Evolutionary conservation across 37 sponge, comb jelly and placozoan genomes (phyloP).

Genomic region (Spongia lamella): DNA sequence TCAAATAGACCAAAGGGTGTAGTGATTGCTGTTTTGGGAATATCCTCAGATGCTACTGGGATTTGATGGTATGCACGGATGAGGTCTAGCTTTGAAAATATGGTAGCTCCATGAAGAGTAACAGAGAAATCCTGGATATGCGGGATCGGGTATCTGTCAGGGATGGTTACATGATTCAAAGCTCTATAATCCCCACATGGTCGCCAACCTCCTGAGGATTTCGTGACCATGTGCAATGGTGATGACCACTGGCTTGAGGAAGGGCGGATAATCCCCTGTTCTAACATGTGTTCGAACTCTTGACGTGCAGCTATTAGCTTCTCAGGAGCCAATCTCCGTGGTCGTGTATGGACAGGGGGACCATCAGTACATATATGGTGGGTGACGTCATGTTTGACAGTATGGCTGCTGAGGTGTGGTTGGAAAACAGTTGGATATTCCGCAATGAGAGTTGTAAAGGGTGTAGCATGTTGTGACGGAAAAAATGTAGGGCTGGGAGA

Average conservation of each 20-base stretch:
- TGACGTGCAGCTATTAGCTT: background rate
- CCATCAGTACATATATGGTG: constrained; percentile 39
- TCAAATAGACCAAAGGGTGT: no score
- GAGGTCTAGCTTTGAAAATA: constrained; percentile 52
- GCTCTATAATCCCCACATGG: constrained; percentile 66
- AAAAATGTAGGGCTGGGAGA: no score
- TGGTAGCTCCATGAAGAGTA: constrained; percentile 39
- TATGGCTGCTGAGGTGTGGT: background rate
- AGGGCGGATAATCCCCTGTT: constrained; percentile 29
- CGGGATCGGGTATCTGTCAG: constrained; percentile 55
- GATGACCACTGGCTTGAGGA: no score
- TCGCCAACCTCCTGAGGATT: constrained; percentile 47
- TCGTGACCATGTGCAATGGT: constrained; percentile 51
- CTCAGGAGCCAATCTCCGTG: constrained; percentile 39
- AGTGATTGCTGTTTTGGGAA: constrained; percentile 48
- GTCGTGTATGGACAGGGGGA: constrained; percentile 40
- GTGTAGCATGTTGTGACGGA: no score
- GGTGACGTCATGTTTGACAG: constrained; percentile 21
- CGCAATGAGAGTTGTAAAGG: background rate
- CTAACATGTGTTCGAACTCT: no score
- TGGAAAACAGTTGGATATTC: constrained; percentile 14
- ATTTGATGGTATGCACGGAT: no score
- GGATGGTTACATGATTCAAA: constrained; percentile 42
- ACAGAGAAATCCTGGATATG: constrained; percentile 59
- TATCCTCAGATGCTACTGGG: constrained; percentile 42